phyloP scores from a whole-genome alignment of 2,888 invertebrate species.

The Epistrophe eligans region DNA sequence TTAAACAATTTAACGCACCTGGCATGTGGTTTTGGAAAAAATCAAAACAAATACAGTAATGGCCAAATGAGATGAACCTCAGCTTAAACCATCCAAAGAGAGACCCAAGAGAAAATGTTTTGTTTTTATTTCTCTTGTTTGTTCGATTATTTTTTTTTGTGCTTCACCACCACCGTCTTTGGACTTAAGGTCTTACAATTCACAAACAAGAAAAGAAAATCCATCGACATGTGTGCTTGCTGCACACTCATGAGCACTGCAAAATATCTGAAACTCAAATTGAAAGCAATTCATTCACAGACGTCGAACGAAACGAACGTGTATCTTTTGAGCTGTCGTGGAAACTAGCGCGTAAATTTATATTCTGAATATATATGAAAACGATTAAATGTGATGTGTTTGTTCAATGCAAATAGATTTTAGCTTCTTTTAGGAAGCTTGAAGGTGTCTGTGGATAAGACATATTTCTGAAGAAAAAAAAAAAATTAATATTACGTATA shows the following conservation, averaged over 20 bases:
- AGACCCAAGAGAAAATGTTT: conserved; percentile 49
- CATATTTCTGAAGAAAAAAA: not conserved
- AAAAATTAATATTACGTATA: conserved; percentile 42
- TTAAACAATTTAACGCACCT: conserved; percentile 47
- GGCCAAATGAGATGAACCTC: conserved; percentile 37
- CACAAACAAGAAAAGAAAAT: conserved; percentile 19
- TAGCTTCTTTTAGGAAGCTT: conserved; percentile 7
- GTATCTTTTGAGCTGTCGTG: conserved; percentile 32
- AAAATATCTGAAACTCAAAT: conserved; percentile 42
- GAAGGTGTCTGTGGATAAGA: not conserved
- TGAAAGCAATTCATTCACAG: conserved; percentile 67
- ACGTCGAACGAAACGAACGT: conserved; percentile 68
- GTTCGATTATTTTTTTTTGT: conserved; percentile 16
- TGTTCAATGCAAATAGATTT: conserved; percentile 14
- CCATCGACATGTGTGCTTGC: conserved; percentile 60
- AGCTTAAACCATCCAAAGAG: conserved; percentile 28
- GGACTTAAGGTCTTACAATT: conserved; percentile 3
- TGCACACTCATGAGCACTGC: conserved; percentile 24
- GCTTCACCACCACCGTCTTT: conserved; percentile 1
- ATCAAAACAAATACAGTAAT: conserved; percentile 42
- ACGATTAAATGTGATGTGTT: conserved; percentile 6
- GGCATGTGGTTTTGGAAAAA: not conserved
- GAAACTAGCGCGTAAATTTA: conserved; percentile 20
- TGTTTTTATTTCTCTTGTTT: conserved; percentile 28
- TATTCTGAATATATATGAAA: conserved; percentile 1